Conservation (phyloP, 2,888 invertebrate species). For the Teinopalpus imperialis region DNA sequence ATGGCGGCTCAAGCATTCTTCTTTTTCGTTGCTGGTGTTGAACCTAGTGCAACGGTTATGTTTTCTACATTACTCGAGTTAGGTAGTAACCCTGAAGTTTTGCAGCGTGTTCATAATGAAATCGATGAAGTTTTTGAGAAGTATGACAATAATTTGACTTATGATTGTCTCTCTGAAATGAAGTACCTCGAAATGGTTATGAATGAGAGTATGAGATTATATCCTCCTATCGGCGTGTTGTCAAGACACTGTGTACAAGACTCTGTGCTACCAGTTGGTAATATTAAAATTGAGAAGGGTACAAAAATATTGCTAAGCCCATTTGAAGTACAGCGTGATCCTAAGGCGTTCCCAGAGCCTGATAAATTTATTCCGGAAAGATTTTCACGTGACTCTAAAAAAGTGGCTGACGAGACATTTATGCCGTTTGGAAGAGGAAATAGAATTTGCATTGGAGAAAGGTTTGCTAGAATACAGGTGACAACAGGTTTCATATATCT, state of each 20-base stretch:
- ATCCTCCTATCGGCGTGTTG: slow-evolving; percentile 49
- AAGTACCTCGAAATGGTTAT: slow-evolving; percentile 52
- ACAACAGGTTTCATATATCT: slow-evolving; percentile 35
- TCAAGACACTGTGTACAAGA: slow-evolving; percentile 44
- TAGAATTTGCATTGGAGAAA: slow-evolving; percentile 63
- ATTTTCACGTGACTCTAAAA: slow-evolving; percentile 37
- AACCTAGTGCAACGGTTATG: slow-evolving; percentile 52
- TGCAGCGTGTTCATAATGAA: slow-evolving; percentile 49
- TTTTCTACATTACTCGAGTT: slow-evolving; percentile 48
- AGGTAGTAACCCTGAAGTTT: slow-evolving; percentile 48
- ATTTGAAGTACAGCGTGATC: slow-evolving; percentile 58
- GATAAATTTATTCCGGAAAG: slow-evolving; percentile 65
- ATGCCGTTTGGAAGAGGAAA: slow-evolving; percentile 71
- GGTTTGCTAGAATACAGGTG: slow-evolving; percentile 49
- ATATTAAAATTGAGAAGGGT: slow-evolving; percentile 50
- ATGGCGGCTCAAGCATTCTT: slow-evolving; percentile 58
- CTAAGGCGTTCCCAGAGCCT: slow-evolving; percentile 61
- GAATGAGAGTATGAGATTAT: slow-evolving; percentile 47
- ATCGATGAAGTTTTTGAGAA: slow-evolving; percentile 44
- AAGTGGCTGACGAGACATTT: slow-evolving; percentile 46
- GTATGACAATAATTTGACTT: slow-evolving; percentile 40
- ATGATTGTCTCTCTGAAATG: slow-evolving; percentile 45
- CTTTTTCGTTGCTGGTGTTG: slow-evolving; percentile 61
- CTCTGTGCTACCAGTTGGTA: slow-evolving; percentile 49
- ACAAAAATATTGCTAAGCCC: slow-evolving; percentile 46